Evolutionary conservation across 2,113 vertebrate genomes (phyloP).

Genomic region (Addax nasomaculatus): DNA sequence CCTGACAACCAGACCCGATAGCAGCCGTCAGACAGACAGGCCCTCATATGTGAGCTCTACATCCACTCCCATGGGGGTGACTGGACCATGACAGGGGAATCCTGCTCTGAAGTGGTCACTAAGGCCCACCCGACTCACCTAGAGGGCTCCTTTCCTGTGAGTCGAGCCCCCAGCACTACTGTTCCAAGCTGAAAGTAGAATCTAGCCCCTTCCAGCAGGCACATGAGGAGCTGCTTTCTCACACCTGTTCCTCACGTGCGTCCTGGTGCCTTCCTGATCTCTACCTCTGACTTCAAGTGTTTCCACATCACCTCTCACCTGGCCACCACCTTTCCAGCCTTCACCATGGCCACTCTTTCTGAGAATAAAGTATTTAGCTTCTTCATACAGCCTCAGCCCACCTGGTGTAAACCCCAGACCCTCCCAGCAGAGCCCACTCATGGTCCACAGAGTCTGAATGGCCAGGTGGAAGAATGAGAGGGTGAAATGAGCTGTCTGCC

Average conservation of each 20-base stretch:
- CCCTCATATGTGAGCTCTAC: rapidly evolving
- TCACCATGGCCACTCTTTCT: background rate
- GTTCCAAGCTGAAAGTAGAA: background rate
- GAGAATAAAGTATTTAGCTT: background rate
- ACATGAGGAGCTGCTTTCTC: background rate
- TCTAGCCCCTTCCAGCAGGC: background rate
- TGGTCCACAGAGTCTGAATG: no score
- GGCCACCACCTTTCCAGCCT: background rate
- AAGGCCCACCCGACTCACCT: background rate
- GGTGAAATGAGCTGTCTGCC: background rate
- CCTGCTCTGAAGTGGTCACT: background rate
- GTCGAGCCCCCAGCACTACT: background rate
- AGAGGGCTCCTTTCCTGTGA: background rate
- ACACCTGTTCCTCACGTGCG: rapidly evolving
- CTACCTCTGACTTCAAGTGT: background rate
- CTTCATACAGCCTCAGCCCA: background rate
- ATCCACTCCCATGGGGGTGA: rapidly evolving
- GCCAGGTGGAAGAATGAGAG: background rate
- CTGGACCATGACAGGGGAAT: background rate
- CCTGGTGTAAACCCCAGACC: background rate
- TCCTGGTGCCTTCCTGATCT: background rate
- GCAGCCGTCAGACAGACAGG: rapidly evolving
- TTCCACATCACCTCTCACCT: background rate
- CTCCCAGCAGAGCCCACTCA: background rate
- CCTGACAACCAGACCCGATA: background rate